Conservation (phyloP, 2,888 invertebrate species). For the Yponomeuta cagnagella region DNA sequence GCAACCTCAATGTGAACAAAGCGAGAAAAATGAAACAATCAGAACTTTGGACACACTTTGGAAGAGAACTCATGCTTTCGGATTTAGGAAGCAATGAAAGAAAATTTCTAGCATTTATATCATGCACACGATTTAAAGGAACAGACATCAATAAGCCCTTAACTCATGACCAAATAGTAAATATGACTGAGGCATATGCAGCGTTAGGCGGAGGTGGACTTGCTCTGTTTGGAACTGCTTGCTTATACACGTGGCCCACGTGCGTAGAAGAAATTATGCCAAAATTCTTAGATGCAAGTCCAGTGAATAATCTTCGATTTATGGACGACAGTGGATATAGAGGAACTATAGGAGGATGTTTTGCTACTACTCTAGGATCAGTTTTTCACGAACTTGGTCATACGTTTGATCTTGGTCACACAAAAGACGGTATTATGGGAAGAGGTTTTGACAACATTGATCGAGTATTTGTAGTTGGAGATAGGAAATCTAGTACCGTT, state of each 20-base stretch:
- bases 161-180: conserved; percentile 81
- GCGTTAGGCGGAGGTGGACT: conserved; percentile 94
- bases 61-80: conserved; percentile 87
- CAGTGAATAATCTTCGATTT: conserved; percentile 82
- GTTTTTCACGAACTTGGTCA: conserved; percentile 96
- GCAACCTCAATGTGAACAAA: conserved; percentile 80
- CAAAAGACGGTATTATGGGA: conserved; percentile 94
- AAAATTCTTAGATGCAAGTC: conserved; percentile 65
- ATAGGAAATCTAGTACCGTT: conserved; percentile 56
- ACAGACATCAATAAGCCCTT: conserved; percentile 75
- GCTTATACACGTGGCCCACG: conserved; percentile 93
- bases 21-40: conserved; percentile 84
- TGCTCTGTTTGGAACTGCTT: conserved; percentile 92
- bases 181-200: conserved; percentile 86
- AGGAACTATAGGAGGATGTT: conserved; percentile 90
- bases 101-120: conserved; percentile 93
- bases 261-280: conserved; percentile 79
- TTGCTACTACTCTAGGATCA: conserved; percentile 92
- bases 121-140: conserved; percentile 87
- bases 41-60: conserved; percentile 90
- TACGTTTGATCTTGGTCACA: conserved; percentile 95
- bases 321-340: conserved; percentile 96
- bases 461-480: conserved; percentile 82
- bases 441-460: conserved; percentile 90
- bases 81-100: conserved; percentile 78